Base-by-base conservation (phyloP, 2,113 vertebrate genomes). In the Alexandromys fortis region DNA sequence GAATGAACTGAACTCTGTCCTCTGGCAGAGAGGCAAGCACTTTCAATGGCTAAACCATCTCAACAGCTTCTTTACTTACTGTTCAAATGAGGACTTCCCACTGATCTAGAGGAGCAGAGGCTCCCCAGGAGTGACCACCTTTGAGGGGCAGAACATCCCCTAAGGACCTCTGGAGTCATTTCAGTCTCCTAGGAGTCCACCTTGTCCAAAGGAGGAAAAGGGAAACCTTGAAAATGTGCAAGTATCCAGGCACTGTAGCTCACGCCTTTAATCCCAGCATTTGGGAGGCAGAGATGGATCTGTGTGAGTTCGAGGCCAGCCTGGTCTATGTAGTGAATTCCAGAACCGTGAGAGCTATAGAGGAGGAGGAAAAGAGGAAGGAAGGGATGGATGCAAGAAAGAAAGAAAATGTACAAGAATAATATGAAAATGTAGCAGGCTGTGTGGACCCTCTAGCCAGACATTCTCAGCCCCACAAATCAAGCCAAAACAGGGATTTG, bases 141-240 rank as follows among this genome's bases (percentile, higher is more conserved):
- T 42, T 73, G 30, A 79, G 10, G 4, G 6, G 4, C 19, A 63
- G 78, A 35, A 13, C 5, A 49, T 55, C 47, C 35, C 55, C 38
- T 0, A 1, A 0, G 30, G 47, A 30, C 58, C 26, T 38, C 45
- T n/a, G 28, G 79, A 52, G 38, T 33, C 26, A 35, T 35, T 13
- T 13, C 8, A 17, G 47, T 79, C 49, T 38, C 52, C 65, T 33
- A 33, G 7, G 0, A 24, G 47, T 38, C 68, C 7, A 12, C 33
- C 0, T 26, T 58, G 33, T 70, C 35, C 61, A 72, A 52, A 79
- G 6, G 19, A 61, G n/a, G 7, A 26, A 87, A 77, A 67, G 1
- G 1, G 58, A 83, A 90, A 78, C 35, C 91, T 38, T 90, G 70
- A 81, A 90, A 94, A 65, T n/a, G 61, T 33, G 17, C 47, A 26